Percentiles rank a stretch among this genome's conserved stretches.
Evolutionary conservation across 2,113 vertebrate species (phyloP).

Genomic region (Eptatretus burgeri): DNA sequence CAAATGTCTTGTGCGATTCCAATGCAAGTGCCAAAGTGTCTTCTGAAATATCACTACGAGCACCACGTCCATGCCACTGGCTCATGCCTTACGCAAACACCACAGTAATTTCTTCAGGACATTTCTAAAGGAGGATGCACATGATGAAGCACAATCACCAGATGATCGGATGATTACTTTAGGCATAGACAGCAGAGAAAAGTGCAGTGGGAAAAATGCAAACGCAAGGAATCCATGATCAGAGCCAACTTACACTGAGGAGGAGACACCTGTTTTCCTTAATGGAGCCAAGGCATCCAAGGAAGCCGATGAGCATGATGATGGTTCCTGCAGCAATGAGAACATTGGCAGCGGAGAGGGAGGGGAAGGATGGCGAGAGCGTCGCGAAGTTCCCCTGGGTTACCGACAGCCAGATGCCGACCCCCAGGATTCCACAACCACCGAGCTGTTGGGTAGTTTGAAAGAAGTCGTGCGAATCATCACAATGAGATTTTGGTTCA

Average conservation of each 20-base stretch:
- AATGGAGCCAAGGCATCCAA: constrained; percentile 81
- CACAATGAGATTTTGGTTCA: too few relatives aligned
- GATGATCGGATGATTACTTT: not conserved
- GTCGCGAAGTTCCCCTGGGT: constrained; percentile 74
- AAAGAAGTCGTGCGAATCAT: too few relatives aligned
- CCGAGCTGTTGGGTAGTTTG: constrained; percentile 18
- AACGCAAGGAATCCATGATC: not conserved
- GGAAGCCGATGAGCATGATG: constrained; percentile 81
- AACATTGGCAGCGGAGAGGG: constrained; percentile 77
- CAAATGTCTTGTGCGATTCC: too few relatives aligned
- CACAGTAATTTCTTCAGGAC: too few relatives aligned
- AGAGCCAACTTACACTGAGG: constrained; percentile 38
- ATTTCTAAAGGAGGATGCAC: too few relatives aligned
- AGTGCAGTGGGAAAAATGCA: not conserved
- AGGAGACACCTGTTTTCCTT: constrained; percentile 75
- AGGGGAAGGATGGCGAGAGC: constrained; percentile 65
- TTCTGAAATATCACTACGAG: too few relatives aligned
- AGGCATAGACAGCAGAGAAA: not conserved
- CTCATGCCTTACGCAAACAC: too few relatives aligned
- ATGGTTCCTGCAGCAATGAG: constrained; percentile 57
- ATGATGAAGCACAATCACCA: not conserved
- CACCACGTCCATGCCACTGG: too few relatives aligned
- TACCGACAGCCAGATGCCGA: constrained; percentile 38
- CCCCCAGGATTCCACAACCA: constrained; percentile 34
- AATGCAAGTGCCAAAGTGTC: too few relatives aligned